Evolutionary conservation across 2,888 invertebrate genomes (phyloP), one percentile per base, ranked within the genome.

Genomic region (Tipula helvola): DNA sequence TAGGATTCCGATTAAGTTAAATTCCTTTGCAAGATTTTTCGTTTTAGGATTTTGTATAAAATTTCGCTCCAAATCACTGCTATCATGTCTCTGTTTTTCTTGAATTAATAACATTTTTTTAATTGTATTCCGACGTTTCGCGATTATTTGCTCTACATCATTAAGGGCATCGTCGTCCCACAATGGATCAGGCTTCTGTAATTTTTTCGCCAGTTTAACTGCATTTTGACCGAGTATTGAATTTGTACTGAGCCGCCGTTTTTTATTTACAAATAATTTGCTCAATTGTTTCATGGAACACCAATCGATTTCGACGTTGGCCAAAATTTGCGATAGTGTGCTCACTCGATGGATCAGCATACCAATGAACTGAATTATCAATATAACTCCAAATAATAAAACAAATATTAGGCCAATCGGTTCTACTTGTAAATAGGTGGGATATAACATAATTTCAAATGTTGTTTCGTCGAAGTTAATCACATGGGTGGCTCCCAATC

Each of bases 341-440:
- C 94, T 95, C 89, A 95, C 95, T 36, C 96, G 93, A 92, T 96
- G 96, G 89, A 95, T 93, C 88, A 96, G 90, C 96, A 96, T 96
- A 18, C 94, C 95, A 84, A 94, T 89, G 89, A 96, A 96, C 92
- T 96, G 95, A 86, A 96, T 93, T 44, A 94, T 90, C 88, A 96
- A 91, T 87, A 96, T 94, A 7, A 93, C 89, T 18, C 94, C 95
- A 89, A 96, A 96, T 90, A 95, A 95, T 86, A 94, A 91, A 44
- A 96, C 93, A 90, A 96, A 96, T 39, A 95, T 93, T n/a, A 96
- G 92, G 87, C 96, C 94, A 88, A 95, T 95, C 1, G 95, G 95
- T 90, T 95, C 95, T 88, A 95, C 90, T 90, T 95, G 93, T 47
- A 95, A 92, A 89, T 94, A 94, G 86, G 93, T 93, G 87, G 93